These are phyloP conservation scores for Chloropsis cyanopogon DNA, from an alignment of 2,113 vertebrate genomes.

Conservation along the genomic window DNA sequence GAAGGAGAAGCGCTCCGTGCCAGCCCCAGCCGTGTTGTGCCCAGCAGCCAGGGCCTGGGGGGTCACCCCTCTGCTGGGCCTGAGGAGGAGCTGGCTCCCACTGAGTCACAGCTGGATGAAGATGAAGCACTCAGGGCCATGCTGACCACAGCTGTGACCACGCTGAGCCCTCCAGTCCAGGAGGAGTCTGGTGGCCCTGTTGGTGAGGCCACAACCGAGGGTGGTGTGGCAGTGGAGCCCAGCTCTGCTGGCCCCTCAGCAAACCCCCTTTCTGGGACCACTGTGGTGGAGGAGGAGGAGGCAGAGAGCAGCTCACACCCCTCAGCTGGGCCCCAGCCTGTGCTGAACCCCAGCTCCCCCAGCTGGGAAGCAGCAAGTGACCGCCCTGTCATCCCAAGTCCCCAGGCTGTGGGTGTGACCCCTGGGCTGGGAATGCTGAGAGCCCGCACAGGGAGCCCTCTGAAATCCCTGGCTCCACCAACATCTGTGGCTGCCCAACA, in stretches of 20 bases:
- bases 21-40: neutral
- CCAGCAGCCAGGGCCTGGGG: neutral
- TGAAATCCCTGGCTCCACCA: neutral
- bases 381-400: neutral
- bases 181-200: neutral
- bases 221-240: neutral
- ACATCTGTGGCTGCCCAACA: neutral
- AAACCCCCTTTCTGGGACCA: neutral
- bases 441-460: neutral
- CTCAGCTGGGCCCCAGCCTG: neutral
- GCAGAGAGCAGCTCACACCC: neutral
- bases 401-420: neutral
- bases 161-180: neutral
- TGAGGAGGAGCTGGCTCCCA: slow-evolving; percentile 12
- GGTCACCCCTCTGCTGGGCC: neutral
- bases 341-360: neutral
- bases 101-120: neutral
- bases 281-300: neutral
- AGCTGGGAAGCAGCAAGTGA: neutral
- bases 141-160: slow-evolving; percentile 20
- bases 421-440: neutral
- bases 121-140: neutral
- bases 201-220: neutral
- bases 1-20: neutral
- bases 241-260: neutral